Evolutionary conservation across 2,797 vertebrate genomes (phyloP).

Genomic region (Sphenodon punctatus): DNA sequence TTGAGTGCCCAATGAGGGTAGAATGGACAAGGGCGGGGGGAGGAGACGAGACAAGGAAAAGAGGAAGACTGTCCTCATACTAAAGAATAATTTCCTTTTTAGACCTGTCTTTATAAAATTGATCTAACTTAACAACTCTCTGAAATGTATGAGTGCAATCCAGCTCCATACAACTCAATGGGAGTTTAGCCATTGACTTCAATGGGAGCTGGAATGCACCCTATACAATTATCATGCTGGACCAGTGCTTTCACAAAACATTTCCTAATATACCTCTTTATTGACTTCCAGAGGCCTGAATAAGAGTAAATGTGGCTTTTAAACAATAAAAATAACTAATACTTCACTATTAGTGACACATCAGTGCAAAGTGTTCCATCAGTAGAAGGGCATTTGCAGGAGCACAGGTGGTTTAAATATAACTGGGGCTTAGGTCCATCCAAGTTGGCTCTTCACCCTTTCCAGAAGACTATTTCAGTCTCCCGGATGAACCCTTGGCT

Average conservation of each 20-base stretch:
- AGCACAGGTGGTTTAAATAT: slow-evolving; percentile 29
- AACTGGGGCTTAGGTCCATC: neutral
- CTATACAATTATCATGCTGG: neutral
- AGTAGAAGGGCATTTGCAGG: neutral
- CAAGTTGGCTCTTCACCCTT: neutral
- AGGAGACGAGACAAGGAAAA: too few species aligned
- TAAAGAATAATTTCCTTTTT: neutral
- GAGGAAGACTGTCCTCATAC: neutral
- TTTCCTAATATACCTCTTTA: neutral
- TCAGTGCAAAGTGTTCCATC: neutral
- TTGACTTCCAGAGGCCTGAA: neutral
- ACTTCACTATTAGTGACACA: neutral
- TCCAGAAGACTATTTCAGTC: slow-evolving; percentile 23
- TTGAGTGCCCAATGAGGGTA: too few species aligned
- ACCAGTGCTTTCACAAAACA: neutral
- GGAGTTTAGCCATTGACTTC: too few species aligned
- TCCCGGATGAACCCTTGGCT: slow-evolving; percentile 37
- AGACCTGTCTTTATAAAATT: neutral
- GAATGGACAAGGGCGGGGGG: too few species aligned
- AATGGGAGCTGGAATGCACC: too few species aligned
- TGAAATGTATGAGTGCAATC: too few species aligned
- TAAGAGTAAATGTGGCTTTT: neutral
- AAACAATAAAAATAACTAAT: neutral
- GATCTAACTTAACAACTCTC: neutral
- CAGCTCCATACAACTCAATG: too few species aligned